Base-by-base conservation (phyloP, 2,797 vertebrate species). In the Manis crassicaudata region DNA sequence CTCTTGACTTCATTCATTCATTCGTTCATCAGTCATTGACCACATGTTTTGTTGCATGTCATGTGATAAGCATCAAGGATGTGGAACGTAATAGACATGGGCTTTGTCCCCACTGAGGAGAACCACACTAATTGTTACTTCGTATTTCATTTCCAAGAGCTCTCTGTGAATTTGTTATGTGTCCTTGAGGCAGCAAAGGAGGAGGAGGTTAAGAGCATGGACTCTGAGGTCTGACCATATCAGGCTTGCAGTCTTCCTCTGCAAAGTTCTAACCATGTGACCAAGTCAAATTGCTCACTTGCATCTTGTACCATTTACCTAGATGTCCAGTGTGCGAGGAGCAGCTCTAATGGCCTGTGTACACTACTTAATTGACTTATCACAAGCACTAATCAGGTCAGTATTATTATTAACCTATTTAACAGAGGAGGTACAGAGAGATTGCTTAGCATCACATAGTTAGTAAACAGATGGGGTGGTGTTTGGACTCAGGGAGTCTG, bases 331-430 rank as follows among this genome's bases (percentile, higher is more conserved):
- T 40, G 56, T 77, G 63, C 11, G 20, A 73, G n/a, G 14, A 67
- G 20, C 18, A 23, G 13, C 46, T 86, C 18, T 25, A 35, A 87
- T 75, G 20, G 25, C 10, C 32, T 46, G 5, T 65, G 32, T 43
- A 54, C 13, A 56, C 14, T 11, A 16, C 32, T 70, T 32, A 77
- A 46, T 23, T 40, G 65, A 73, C 37, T 72, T 23, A 60, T 52
- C 40, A 77, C 32, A 35, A 32, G 32, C 25, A 37, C 12, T 7
- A 65, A 8, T 72, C 77, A 77, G 12, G 7, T 70, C 21, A 62
- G 25, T 92, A 63, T 75, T 89, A 52, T 62, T 68, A 54, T 54
- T 80, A 87, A 93, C 14, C 50, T 37, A 86, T 73, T 90, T 82
- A 73, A 52, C 20, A 92, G n/a, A 65, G 23, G 21, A 90, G 17